Conservation (phyloP, 2,113 vertebrate genomes). For the Pipa parva region DNA sequence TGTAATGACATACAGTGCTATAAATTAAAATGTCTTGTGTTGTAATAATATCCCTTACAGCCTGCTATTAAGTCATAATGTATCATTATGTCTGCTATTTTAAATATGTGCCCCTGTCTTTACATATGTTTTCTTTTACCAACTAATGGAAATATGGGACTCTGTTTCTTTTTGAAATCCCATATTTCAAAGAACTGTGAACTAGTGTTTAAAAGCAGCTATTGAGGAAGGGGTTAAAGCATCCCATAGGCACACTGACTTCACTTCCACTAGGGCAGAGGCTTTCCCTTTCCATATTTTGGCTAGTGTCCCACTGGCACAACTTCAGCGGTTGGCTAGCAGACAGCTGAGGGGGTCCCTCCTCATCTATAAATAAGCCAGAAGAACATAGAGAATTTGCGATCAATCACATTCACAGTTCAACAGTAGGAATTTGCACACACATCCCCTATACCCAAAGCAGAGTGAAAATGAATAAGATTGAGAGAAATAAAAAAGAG, state of each 20-base stretch:
- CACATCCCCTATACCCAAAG: background rate
- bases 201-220: background rate
- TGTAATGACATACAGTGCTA: background rate
- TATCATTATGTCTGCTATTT: background rate
- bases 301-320: slow-evolving; percentile 30
- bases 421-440: background rate
- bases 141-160: background rate
- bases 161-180: background rate
- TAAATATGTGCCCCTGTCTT: background rate
- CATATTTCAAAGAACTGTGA: background rate
- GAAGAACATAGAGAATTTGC: background rate
- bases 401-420: slow-evolving; percentile 18
- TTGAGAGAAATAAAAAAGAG: too few species aligned
- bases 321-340: slow-evolving; percentile 6
- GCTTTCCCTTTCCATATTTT: slow-evolving; percentile 21
- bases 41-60: background rate
- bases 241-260: slow-evolving; percentile 10
- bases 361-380: slow-evolving; percentile 22
- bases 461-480: too few species aligned
- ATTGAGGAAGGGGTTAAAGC: background rate
- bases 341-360: slow-evolving; percentile 6
- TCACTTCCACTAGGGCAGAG: background rate
- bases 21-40: background rate
- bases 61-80: background rate
- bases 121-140: background rate